A percentile compares a stretch with the other conserved stretches of the same genome.
Evolutionary conservation across 2,113 vertebrate species (phyloP).

Genomic region (Lamprotornis superbus): DNA sequence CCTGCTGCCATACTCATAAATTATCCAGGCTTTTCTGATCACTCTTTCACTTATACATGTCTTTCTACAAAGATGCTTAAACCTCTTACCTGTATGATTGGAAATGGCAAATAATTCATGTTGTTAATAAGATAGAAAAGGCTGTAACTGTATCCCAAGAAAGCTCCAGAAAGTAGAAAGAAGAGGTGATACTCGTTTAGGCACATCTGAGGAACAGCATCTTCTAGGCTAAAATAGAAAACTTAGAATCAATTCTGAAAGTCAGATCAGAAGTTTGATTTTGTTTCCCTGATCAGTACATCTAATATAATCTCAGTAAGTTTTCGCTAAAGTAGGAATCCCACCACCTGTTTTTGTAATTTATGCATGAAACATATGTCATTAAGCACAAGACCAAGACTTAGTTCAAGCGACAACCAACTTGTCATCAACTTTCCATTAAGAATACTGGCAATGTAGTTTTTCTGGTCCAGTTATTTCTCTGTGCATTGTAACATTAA

Average conservation of each 20-base stretch:
- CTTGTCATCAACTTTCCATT: neutral
- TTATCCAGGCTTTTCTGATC: neutral
- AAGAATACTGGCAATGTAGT: neutral
- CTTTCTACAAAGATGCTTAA: neutral
- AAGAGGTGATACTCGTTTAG: conserved; percentile 92
- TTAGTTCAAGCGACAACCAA: neutral
- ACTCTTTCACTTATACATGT: neutral
- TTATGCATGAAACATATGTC: neutral
- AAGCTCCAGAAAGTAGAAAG: conserved; percentile 87
- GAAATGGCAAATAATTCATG: conserved; percentile 92
- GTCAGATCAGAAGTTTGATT: neutral
- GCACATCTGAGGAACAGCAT: conserved; percentile 70
- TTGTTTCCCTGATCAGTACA: neutral
- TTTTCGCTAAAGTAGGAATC: neutral
- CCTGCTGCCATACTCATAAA: neutral
- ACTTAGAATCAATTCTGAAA: neutral
- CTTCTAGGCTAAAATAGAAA: conserved; percentile 36
- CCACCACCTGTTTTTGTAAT: neutral
- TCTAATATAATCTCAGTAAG: neutral
- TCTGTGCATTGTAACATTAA: neutral
- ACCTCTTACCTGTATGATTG: conserved; percentile 85
- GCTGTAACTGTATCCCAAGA: conserved; percentile 90
- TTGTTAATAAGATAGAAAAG: conserved; percentile 88
- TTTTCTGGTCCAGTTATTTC: neutral
- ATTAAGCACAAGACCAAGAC: neutral